These are phyloP conservation scores for Zaprionus camerounensis DNA, from an alignment of 1,140 invertebrate genomes.

Conservation along the genomic window DNA sequence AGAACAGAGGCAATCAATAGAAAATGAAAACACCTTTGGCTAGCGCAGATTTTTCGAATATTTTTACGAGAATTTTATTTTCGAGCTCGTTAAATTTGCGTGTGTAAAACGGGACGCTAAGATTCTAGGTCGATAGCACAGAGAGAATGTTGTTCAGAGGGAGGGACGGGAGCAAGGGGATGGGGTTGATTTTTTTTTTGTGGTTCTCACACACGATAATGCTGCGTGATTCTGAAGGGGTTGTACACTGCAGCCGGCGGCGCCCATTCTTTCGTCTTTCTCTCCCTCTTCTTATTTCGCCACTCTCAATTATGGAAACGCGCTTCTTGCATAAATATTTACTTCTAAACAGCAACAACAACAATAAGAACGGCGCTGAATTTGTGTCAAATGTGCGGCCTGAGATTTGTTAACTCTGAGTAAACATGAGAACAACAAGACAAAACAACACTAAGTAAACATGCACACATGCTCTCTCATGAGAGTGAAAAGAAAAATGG, in stretches of 20 bases:
- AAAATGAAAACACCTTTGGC: conserved; percentile 62
- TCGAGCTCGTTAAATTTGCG: conserved; percentile 46
- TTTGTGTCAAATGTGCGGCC: conserved; percentile 75
- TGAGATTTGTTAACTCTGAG: conserved; percentile 69
- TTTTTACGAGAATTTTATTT: conserved; percentile 66
- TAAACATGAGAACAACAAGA: conserved; percentile 58
- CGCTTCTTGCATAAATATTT: conserved; percentile 66
- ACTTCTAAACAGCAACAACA: conserved; percentile 35
- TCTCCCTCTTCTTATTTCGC: neutral
- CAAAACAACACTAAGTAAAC: conserved; percentile 37
- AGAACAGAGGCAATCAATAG: conserved; percentile 21
- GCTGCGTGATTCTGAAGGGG: conserved; percentile 61
- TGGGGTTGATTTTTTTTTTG: conserved; percentile 2
- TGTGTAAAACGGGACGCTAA: conserved; percentile 27
- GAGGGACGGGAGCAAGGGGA: neutral
- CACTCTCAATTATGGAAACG: conserved; percentile 41
- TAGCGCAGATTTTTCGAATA: conserved; percentile 64
- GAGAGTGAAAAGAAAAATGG: conserved; percentile 37
- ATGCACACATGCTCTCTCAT: conserved; percentile 13
- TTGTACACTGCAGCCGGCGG: conserved; percentile 20
- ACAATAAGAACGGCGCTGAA: conserved; percentile 51
- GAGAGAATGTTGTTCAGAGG: neutral
- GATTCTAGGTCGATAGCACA: conserved; percentile 20
- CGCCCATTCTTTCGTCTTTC: neutral
- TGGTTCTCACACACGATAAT: conserved; percentile 49